Evolutionary conservation across 2,797 vertebrate genomes (phyloP).

Genomic region (Hapalemur alaotrensis): DNA sequence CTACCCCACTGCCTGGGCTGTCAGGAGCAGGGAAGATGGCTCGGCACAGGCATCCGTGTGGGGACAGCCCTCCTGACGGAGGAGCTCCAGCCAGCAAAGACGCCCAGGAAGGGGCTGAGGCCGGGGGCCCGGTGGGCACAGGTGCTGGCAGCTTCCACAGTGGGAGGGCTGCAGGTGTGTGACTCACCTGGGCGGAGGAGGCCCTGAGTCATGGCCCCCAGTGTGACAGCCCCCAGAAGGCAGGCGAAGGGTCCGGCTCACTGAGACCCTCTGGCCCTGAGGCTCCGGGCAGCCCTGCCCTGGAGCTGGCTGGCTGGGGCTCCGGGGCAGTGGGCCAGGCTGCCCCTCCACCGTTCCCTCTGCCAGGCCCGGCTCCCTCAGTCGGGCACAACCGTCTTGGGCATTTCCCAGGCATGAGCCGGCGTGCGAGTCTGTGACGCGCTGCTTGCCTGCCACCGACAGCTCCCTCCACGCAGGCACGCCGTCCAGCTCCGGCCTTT

Average conservation of each 20-base stretch:
- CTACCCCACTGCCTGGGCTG: not conserved
- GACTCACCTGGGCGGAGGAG: not conserved
- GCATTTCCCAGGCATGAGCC: fast-evolving
- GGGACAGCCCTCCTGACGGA: fast-evolving
- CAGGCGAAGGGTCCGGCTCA: not conserved
- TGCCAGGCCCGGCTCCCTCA: not conserved
- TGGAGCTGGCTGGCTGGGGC: not conserved
- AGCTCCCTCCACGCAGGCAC: fast-evolving
- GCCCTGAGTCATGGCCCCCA: not conserved
- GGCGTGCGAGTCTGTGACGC: fast-evolving
- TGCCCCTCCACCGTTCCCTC: fast-evolving
- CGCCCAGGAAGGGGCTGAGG: fast-evolving
- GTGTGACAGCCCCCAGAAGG: not conserved
- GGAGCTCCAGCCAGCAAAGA: too few relatives aligned
- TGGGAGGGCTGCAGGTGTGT: not conserved
- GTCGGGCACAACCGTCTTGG: fast-evolving
- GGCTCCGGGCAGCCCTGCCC: not conserved
- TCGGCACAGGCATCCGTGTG: not conserved
- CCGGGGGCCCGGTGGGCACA: fast-evolving
- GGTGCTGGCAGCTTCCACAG: fast-evolving
- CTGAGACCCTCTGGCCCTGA: not conserved
- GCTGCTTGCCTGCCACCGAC: fast-evolving
- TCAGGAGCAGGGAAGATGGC: not conserved
- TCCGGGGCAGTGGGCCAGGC: fast-evolving
- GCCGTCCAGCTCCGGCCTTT: not conserved